phyloP scores from a whole-genome alignment of 2,797 vertebrate species.

The Eremophila alpestris region DNA sequence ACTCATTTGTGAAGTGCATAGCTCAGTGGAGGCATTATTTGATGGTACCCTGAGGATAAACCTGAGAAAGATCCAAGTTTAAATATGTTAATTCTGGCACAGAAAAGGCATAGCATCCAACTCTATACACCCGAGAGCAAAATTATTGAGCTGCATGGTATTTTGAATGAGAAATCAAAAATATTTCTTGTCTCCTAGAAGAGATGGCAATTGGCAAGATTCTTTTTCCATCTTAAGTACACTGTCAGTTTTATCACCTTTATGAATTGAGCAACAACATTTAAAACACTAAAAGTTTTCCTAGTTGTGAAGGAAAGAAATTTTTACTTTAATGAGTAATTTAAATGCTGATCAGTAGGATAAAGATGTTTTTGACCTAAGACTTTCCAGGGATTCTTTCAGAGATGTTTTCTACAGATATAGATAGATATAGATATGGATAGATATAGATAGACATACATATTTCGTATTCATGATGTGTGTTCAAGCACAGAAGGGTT shows the following conservation, averaged over 20 bases:
- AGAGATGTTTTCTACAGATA: background rate
- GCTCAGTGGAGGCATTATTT: background rate
- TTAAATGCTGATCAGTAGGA: background rate
- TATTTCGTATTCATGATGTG: no score
- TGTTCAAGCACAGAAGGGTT: background rate
- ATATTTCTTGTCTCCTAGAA: constrained; percentile 12
- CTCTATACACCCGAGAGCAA: background rate
- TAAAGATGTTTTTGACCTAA: background rate
- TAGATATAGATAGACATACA: background rate
- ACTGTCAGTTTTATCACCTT: constrained; percentile 35
- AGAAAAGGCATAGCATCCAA: background rate
- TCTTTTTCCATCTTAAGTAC: background rate
- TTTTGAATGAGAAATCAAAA: constrained; percentile 42
- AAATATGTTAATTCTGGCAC: background rate
- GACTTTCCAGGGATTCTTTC: background rate
- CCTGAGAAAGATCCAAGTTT: background rate
- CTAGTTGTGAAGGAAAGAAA: background rate
- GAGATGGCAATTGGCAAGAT: background rate
- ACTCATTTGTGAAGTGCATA: background rate
- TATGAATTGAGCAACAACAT: background rate
- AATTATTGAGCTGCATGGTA: background rate
- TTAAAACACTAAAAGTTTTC: constrained; percentile 14
- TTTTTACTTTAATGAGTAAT: constrained; percentile 21
- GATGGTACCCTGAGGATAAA: background rate
- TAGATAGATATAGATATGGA: no score